Evolutionary conservation across 1,140 invertebrate genomes (phyloP), one percentile per base, ranked within the genome.

Genomic region (Pseudomyrmex gracilis): DNA sequence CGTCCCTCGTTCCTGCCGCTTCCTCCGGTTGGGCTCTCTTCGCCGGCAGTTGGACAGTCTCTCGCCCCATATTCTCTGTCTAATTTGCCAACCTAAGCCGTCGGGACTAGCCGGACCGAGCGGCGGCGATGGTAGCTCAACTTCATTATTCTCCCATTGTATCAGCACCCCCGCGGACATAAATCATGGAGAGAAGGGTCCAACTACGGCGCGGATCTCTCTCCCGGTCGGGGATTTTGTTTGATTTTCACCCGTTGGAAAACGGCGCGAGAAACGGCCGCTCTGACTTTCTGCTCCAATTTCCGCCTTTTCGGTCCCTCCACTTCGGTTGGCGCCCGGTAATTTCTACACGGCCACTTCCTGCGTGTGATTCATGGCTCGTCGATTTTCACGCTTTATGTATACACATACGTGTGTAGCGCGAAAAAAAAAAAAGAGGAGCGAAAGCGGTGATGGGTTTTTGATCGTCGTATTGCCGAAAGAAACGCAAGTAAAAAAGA

Each of bases 81-180:
- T 90, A 90, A 90, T 90, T 90, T 90, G 89, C 88, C 83, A 89
- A 90, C 64, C 89, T 89, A 87, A 85, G 80, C 89, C 89, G 85
- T 85, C 85, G 88, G 74, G 88, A 90, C 88, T 71, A 78, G 73
- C 73, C 84, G 85, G 89, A 86, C 83, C 87, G 85, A 88, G 73
- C 85, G 64, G 74, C 82, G 60, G 73, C 82, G 68, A 85, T 70
- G 80, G 82, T 86, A 60, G 85, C 83, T 80, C 88, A 87, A 91
- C 91, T 90, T 91, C 90, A 91, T 91, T 91, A 91, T 91, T 91
- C 89, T 91, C 71, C 90, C 89, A 92, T 92, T 92, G 89, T 90
- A 87, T 89, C 86, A 88, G 89, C 88, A 87, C 90, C 89, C 89
- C 89, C 74, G 84, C 84, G 85, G 85, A 92, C 86, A 92, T 92